Evolutionary conservation across 2,888 invertebrate genomes (phyloP), one percentile per base, ranked within the genome.

Genomic region (Drosophila rellima): DNA sequence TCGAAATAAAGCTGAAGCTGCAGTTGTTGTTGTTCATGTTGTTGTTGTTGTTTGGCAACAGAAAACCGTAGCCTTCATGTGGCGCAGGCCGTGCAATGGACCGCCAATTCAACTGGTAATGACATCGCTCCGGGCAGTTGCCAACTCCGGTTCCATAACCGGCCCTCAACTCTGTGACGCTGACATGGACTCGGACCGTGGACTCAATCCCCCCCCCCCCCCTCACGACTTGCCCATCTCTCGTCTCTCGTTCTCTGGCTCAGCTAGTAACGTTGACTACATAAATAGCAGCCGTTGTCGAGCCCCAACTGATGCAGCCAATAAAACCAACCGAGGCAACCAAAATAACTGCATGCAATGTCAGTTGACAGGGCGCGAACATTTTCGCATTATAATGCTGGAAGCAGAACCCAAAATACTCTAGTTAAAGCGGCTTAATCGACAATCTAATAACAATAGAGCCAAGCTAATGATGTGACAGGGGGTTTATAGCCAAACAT

Each of bases 261-360:
- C 18, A 63, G 18, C 40, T 42, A 6, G 20, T 59, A 69, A 59
- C 56, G 60, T 31, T 44, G 61, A 84, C 86, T 82, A 69, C 74
- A 88, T 88, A 82, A 82, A 82, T 74, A 85, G 72, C 85, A 76
- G 82, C 67, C 52, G 64, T 59, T 45, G 63, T 29, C n/a, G 51
- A 42, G 8, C 18, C 18, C 13, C 52, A 62, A 39, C 74, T 42
- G 54, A 60, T 60, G 65, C 80, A 64, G 64, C 83, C 78, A 80
- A 86, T 83, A 88, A 88, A 88, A 82, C 72, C 86, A 80, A 86
- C 87, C 88, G 78, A 75, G 45, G 64, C 83, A 47, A 31, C 50
- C 59, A 50, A 70, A 76, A 76, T 65, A 70, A 65, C 78, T 76
- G 70, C 62, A 74, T 64, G 64, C 56, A 64, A 50, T 17, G 33